These are phyloP conservation scores for Cydia fagiglandana DNA, from an alignment of 1,140 invertebrate genomes.

Conservation along the genomic window DNA sequence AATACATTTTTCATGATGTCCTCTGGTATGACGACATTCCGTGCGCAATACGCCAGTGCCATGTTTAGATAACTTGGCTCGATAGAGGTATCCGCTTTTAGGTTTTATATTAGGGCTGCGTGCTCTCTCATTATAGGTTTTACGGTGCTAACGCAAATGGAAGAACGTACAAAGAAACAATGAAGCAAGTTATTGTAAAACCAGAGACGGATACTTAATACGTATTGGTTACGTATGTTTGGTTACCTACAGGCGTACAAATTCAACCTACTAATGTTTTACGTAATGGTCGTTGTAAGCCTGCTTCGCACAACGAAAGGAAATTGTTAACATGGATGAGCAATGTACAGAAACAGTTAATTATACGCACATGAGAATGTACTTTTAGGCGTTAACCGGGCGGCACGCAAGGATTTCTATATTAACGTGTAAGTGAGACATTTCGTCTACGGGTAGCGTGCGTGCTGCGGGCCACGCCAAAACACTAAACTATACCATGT, in stretches of 20 bases:
- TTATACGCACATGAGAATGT: constrained; percentile 33
- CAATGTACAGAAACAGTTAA: constrained; percentile 32
- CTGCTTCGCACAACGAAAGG: constrained; percentile 38
- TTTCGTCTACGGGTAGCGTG: constrained; percentile 35
- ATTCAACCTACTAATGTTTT: constrained; percentile 27
- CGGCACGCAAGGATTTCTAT: constrained; percentile 38
- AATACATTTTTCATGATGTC: constrained; percentile 60
- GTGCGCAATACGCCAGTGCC: constrained; percentile 41
- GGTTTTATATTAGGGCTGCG: constrained; percentile 8
- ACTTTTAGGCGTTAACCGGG: constrained; percentile 35
- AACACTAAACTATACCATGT: not conserved
- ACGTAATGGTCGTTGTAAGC: constrained; percentile 11
- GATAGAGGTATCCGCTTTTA: constrained; percentile 23
- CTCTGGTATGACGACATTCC: constrained; percentile 43
- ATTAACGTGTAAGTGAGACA: constrained; percentile 37
- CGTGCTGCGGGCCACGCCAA: not conserved
- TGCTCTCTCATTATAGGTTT: constrained; percentile 17
- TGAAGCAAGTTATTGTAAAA: not conserved
- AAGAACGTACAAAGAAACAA: not conserved
- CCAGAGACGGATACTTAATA: constrained; percentile 1
- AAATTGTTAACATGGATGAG: constrained; percentile 34
- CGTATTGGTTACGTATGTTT: constrained; percentile 15
- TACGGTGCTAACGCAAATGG: constrained; percentile 13
- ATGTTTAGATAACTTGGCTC: constrained; percentile 19
- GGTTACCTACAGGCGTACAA: not conserved